These are phyloP conservation scores for Hydrotaea diabolus DNA, from an alignment of 2,888 invertebrate genomes.

Conservation along the genomic window DNA sequence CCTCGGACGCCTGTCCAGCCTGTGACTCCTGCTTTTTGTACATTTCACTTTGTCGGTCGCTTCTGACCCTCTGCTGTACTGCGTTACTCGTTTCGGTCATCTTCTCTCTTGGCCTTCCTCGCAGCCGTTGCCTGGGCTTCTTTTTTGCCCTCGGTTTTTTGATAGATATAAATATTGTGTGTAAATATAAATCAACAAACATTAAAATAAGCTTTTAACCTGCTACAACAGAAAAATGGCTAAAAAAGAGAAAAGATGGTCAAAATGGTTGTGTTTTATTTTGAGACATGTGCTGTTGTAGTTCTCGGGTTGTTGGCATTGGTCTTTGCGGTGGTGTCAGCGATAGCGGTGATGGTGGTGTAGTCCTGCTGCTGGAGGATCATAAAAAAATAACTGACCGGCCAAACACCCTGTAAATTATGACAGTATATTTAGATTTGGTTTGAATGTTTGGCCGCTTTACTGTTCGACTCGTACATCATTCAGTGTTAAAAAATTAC, in stretches of 20 bases:
- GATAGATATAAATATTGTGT: slow-evolving; percentile 42
- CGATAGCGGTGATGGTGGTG: not conserved
- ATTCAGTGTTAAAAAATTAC: slow-evolving; percentile 20
- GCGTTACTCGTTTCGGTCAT: not conserved
- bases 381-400: slow-evolving; percentile 45
- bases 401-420: slow-evolving; percentile 20
- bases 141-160: not conserved
- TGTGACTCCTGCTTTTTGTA: slow-evolving; percentile 13
- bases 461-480: slow-evolving; percentile 2
- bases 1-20: not conserved
- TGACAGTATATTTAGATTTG: slow-evolving; percentile 36
- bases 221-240: not conserved
- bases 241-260: not conserved
- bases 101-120: not conserved
- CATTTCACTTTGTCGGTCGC: slow-evolving; percentile 28
- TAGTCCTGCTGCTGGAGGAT: not conserved
- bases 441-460: slow-evolving; percentile 20
- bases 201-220: slow-evolving; percentile 52
- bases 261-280: not conserved
- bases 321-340: not conserved
- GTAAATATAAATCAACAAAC: slow-evolving; percentile 56
- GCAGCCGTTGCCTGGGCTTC: not conserved
- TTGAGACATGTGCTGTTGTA: not conserved
- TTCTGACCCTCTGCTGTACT: not conserved
- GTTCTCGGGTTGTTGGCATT: not conserved